A percentile compares a stretch with the other conserved stretches of the same genome.
Conservation (phyloP, 2,797 vertebrate species). For the Rhabdophis nuchalis region DNA sequence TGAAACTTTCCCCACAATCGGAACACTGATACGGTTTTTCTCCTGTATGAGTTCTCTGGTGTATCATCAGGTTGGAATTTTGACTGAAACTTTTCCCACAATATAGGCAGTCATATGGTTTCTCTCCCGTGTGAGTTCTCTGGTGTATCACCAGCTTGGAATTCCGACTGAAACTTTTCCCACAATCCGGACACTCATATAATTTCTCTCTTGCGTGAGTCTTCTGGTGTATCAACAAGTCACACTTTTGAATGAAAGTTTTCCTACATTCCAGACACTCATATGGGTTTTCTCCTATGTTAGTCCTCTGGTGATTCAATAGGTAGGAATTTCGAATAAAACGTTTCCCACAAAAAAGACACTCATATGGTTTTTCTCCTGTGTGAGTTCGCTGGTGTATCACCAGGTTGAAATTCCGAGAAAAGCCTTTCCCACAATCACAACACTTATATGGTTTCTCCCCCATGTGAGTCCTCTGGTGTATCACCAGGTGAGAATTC, state of each 20-base stretch:
- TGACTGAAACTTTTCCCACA: not conserved
- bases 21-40: not conserved
- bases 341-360: not conserved
- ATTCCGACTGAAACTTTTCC: constrained; percentile 42
- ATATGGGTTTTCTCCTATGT: not conserved
- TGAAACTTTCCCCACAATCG: not conserved
- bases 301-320: not conserved
- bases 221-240: not conserved
- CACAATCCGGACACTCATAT: not conserved
- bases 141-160: not conserved
- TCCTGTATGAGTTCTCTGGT: not conserved
- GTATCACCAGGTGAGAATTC: not conserved
- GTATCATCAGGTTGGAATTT: not conserved
- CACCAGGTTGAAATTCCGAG: constrained; percentile 56
- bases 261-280: not conserved
- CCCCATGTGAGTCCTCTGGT: not conserved
- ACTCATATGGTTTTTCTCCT: constrained; percentile 53
- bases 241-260: not conserved
- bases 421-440: constrained; percentile 4
- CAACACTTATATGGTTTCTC: not conserved
- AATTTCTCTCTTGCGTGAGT: not conserved
- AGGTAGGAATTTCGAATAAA: not conserved
- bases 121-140: not conserved
- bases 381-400: constrained; percentile 68
- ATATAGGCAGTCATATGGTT: not conserved